Evolutionary conservation across 2,888 invertebrate genomes (phyloP).

Genomic region (Andrena bicolor): DNA sequence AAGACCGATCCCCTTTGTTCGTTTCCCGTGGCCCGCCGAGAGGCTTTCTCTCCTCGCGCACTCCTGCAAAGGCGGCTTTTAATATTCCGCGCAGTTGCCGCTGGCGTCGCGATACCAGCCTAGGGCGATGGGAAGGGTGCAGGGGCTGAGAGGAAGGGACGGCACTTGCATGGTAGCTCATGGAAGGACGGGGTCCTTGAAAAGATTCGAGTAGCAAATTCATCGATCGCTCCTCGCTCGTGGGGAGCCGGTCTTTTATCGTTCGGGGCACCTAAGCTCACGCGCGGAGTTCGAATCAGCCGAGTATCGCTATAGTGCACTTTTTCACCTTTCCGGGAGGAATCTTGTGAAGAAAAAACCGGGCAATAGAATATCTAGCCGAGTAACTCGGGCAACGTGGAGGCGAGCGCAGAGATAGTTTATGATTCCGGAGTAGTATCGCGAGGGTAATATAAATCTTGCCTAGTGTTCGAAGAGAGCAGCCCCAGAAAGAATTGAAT

Average conservation of each 20-base stretch:
- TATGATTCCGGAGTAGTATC: too few species aligned
- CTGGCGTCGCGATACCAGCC: constrained; percentile 2
- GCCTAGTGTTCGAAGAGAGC: not conserved
- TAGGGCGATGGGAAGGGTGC: not conserved
- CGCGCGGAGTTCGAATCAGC: too few species aligned
- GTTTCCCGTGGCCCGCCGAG: not conserved
- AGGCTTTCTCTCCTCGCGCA: not conserved
- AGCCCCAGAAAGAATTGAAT: not conserved
- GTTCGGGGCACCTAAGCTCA: too few species aligned
- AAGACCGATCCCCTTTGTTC: too few species aligned
- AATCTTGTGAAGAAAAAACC: too few species aligned
- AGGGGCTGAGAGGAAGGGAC: constrained; percentile 15
- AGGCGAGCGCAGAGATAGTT: too few species aligned
- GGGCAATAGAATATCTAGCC: too few species aligned
- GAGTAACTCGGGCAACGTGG: too few species aligned
- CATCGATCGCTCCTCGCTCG: constrained; percentile 48
- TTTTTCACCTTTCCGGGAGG: too few species aligned
- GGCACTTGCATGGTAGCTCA: constrained; percentile 22
- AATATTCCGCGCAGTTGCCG: constrained; percentile 49
- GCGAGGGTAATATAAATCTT: not conserved
- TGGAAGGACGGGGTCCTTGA: constrained; percentile 44
- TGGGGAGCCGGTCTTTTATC: constrained; percentile 16
- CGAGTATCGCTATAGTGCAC: too few species aligned
- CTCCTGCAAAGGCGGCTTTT: constrained; percentile 13
- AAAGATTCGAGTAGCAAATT: constrained; percentile 48